phyloP scores from a whole-genome alignment of 2,113 vertebrate genomes.

The Rafetus swinhoei region DNA sequence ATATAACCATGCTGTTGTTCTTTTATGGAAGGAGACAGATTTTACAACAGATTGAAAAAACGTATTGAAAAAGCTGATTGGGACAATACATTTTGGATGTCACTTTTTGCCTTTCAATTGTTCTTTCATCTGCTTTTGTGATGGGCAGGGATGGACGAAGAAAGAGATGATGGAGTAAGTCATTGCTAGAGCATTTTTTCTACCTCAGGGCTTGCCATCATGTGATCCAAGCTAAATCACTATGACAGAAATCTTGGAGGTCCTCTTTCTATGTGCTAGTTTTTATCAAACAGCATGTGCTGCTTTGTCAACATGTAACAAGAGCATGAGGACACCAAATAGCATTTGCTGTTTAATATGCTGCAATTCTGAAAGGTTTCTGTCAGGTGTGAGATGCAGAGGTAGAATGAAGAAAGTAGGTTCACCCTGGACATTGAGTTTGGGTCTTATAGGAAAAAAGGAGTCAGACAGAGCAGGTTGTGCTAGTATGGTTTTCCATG shows the following conservation, averaged over 20 bases:
- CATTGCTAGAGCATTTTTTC: not conserved
- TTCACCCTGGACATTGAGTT: not conserved
- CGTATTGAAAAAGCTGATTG: constrained; percentile 38
- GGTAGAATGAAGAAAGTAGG: not conserved
- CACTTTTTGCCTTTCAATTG: not conserved
- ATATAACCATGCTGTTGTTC: constrained; percentile 18
- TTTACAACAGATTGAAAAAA: constrained; percentile 26
- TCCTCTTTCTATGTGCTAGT: not conserved
- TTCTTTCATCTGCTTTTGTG: not conserved
- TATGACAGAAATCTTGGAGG: not conserved
- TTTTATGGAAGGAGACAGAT: not conserved
- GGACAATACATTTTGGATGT: not conserved
- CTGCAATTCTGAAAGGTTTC: not conserved
- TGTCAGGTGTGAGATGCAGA: not conserved
- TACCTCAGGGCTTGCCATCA: not conserved
- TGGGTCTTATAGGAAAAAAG: not conserved
- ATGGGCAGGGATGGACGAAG: not conserved
- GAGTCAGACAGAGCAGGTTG: not conserved
- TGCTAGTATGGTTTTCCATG: not conserved
- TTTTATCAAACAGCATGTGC: not conserved
- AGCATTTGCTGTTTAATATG: not conserved
- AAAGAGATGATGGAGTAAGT: not conserved
- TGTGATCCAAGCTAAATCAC: not conserved
- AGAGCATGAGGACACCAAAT: not conserved
- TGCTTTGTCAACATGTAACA: not conserved